These are phyloP conservation scores for Aphaenogaster ashmeadi DNA, from an alignment of 1,140 invertebrate genomes.

Conservation along the genomic window DNA sequence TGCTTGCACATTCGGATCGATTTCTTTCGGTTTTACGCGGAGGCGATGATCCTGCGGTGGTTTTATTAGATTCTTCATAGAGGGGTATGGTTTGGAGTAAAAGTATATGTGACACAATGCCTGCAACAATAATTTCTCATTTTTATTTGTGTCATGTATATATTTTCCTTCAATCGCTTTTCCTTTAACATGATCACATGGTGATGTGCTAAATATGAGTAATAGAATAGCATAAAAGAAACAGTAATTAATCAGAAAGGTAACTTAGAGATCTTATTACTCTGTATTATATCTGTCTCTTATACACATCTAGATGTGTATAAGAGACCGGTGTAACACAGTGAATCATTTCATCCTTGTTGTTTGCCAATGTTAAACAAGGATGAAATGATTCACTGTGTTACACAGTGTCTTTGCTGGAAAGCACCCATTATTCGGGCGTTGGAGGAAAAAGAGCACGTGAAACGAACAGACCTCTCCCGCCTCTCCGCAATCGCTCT, in stretches of 20 bases:
- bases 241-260: neutral
- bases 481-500: neutral
- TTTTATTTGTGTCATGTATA: conserved; percentile 26
- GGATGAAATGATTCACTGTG: no score
- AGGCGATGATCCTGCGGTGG: conserved; percentile 80
- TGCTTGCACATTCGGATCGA: conserved; percentile 77
- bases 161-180: neutral
- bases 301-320: no score
- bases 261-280: neutral
- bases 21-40: conserved; percentile 80
- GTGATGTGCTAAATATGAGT: neutral
- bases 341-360: no score
- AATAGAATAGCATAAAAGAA: neutral
- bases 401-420: no score
- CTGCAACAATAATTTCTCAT: conserved; percentile 71
- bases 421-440: no score
- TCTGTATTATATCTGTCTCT: no score
- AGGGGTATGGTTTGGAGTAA: conserved; percentile 81
- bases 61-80: conserved; percentile 79
- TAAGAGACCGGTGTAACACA: no score
- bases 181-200: neutral
- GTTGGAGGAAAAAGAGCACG: neutral
- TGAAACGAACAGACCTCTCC: neutral
- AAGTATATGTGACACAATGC: conserved; percentile 84
- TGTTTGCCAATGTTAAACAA: no score